These are phyloP conservation scores for Meandrusa payeni DNA, from an alignment of 2,888 invertebrate genomes.

Conservation along the genomic window DNA sequence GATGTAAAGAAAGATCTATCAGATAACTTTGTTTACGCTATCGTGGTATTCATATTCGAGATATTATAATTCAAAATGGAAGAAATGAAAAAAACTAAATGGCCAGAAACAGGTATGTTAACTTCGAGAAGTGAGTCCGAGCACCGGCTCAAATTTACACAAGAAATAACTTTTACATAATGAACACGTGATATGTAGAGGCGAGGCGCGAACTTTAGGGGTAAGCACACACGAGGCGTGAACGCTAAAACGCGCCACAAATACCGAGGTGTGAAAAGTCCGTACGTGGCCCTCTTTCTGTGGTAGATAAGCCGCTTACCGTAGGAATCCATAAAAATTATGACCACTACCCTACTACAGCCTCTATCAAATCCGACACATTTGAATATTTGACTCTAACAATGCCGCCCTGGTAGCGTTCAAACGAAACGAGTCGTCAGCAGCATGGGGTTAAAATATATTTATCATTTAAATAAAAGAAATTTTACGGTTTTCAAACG, in stretches of 20 bases:
- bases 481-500: too few species aligned
- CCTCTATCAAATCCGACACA: conserved; percentile 1
- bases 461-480: too few species aligned
- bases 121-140: conserved; percentile 28
- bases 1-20: too few species aligned
- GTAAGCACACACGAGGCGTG: conserved; percentile 73
- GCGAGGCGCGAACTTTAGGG: conserved; percentile 72
- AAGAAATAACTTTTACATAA: conserved; percentile 54
- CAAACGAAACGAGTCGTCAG: too few species aligned
- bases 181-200: conserved; percentile 62
- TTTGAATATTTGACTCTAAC: conserved; percentile 8
- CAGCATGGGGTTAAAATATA: too few species aligned
- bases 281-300: conserved; percentile 59
- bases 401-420: not conserved
- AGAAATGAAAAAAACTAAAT: conserved; percentile 11
- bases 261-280: conserved; percentile 79
- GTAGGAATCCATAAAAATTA: conserved; percentile 61
- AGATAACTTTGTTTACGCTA: too few species aligned
- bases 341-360: conserved; percentile 27
- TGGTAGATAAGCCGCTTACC: conserved; percentile 69
- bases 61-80: not conserved
- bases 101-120: conserved; percentile 15
- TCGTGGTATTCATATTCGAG: not conserved
- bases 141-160: conserved; percentile 36
- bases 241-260: conserved; percentile 69